phyloP scores from a whole-genome alignment of 2,113 vertebrate genomes.

The Formicarius rufipectus region DNA sequence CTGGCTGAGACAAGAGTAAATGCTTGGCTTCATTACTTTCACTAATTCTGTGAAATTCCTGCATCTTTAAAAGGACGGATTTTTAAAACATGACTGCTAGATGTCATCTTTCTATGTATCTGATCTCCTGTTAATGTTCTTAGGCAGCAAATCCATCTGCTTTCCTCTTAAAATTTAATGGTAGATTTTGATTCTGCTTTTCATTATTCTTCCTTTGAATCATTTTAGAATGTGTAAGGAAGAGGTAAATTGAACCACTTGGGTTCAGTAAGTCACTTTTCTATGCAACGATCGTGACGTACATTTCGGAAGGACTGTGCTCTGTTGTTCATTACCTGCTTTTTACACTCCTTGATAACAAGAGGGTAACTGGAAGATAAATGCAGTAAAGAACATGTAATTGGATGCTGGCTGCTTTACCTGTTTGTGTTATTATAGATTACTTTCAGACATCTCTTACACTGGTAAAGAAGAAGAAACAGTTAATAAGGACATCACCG shows the following conservation, averaged over 20 bases:
- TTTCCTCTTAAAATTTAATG: background rate
- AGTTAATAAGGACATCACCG: background rate
- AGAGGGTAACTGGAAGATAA: background rate
- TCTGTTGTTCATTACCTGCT: background rate
- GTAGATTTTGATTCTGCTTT: background rate
- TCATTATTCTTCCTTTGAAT: background rate
- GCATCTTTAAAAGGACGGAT: background rate
- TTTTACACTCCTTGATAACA: background rate
- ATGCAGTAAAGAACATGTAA: background rate
- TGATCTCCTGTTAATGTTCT: background rate
- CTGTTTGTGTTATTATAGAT: background rate
- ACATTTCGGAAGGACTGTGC: background rate
- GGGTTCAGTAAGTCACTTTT: background rate
- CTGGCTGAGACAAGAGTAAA: background rate
- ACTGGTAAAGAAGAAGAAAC: background rate
- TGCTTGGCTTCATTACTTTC: background rate
- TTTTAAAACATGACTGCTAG: background rate
- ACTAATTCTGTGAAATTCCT: background rate
- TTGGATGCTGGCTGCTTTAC: background rate
- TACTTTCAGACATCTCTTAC: background rate
- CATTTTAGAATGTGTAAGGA: background rate
- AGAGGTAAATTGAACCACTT: background rate
- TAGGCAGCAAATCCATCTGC: background rate
- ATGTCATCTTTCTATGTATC: background rate
- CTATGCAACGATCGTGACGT: rapidly evolving